Base-by-base conservation (phyloP, 1,140 invertebrate species). In the Heliconius eleuchia region DNA sequence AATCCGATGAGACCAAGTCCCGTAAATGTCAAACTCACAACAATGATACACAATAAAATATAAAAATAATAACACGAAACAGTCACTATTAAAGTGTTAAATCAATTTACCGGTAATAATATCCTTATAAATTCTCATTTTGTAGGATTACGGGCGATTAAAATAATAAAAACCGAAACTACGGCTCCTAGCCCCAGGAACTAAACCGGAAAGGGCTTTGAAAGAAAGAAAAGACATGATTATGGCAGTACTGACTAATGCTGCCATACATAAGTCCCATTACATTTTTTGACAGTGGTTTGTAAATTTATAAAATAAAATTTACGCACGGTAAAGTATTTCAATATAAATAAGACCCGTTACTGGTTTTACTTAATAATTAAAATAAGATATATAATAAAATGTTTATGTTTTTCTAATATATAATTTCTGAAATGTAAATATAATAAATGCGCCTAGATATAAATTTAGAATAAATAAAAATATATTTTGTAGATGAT, bases 91-190 rank as follows among this genome's bases (percentile, higher is more conserved):
- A 79, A 82, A 39, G 79, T 78, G 78, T 77, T 71, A 86, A 88
- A 88, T 83, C 66, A 72, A 89, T 85, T 96, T 96, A 98, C 98
- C 98, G 81, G 97, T 98, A 93, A 99, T 97, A 95, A 98, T 96
- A 96, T 99, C 98, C 95, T 99, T 99, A 96, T 97, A 99, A 95
- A 99, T 98, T 93, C 96, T 98, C 98, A 99, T 99, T 95, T 96
- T 98, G 94, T 92, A 96, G 96, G 96, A 97, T 97, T 96, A 95
- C 92, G 94, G 95, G 94, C 95, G 96, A 96, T 96, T 95, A 92
- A 93, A 95, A 95, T 95, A 95, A 95, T 96, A 95, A 95, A 95
- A 93, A 92, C 95, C 93, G 95, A 95, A 96, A 95, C 95, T 93
- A 95, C 94, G 93, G 95, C 95, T 95, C 89, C 93, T 94, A 95